Percentiles rank a stretch among this genome's conserved stretches.
Evolutionary conservation across 2,113 vertebrate genomes (phyloP).

Genomic region (Microcebus murinus): DNA sequence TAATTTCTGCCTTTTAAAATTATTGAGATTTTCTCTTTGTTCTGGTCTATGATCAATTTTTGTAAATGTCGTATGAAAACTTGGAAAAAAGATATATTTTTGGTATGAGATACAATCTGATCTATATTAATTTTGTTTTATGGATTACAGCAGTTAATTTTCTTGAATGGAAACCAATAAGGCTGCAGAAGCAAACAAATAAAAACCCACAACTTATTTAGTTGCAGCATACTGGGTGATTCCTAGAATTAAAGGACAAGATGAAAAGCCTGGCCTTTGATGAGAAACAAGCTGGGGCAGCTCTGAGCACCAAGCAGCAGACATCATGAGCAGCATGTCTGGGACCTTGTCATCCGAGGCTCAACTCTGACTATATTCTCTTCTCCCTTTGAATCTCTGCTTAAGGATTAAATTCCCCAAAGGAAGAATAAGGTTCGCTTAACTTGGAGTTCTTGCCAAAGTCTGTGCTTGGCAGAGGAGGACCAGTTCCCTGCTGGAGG

Average conservation of each 20-base stretch:
- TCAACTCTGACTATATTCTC: background rate
- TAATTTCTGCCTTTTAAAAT: background rate
- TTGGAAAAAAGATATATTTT: background rate
- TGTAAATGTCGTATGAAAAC: conserved; percentile 5
- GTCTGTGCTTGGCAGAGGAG: background rate
- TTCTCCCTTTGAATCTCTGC: background rate
- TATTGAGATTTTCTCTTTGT: background rate
- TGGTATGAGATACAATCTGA: background rate
- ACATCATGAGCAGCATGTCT: background rate
- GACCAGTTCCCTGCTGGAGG: background rate
- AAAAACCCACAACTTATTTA: background rate
- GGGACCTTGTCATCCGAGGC: background rate
- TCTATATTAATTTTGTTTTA: background rate
- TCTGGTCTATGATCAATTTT: background rate
- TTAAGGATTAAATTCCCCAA: background rate
- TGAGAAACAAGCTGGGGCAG: background rate
- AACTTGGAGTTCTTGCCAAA: background rate
- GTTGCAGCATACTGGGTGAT: background rate
- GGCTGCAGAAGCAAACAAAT: background rate
- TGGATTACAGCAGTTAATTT: background rate
- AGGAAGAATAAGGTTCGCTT: background rate
- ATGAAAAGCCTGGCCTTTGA: background rate
- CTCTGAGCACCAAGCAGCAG: background rate
- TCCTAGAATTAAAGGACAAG: background rate
- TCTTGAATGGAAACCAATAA: background rate